Evolutionary conservation across 2,888 invertebrate species (phyloP).

Genomic region (Pachymerium ferrugineum): DNA sequence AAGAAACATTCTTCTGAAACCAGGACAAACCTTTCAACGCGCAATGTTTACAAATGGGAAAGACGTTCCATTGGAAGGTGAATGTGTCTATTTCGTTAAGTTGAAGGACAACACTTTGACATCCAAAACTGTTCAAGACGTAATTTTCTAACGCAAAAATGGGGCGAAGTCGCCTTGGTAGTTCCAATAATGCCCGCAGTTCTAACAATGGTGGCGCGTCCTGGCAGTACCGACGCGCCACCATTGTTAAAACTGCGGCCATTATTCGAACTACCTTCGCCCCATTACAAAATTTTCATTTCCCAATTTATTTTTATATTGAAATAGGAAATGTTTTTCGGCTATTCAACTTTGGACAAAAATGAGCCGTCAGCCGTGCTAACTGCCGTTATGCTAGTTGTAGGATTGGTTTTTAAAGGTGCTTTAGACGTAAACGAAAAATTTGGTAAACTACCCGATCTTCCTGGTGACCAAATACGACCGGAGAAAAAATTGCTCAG

Average conservation of each 20-base stretch:
- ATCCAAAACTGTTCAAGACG: slow-evolving; percentile 61
- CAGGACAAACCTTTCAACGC: slow-evolving; percentile 40
- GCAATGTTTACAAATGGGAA: slow-evolving; percentile 58
- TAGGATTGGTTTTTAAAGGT: slow-evolving; percentile 56
- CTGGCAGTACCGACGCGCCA: too few relatives aligned
- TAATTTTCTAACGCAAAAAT: neutral
- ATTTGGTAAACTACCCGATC: neutral
- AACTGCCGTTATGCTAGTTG: slow-evolving; percentile 47
- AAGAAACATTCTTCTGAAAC: slow-evolving; percentile 57
- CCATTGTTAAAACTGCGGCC: too few relatives aligned
- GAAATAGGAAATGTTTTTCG: too few relatives aligned
- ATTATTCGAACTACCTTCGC: too few relatives aligned
- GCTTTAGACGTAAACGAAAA: neutral
- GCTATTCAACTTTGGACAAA: neutral
- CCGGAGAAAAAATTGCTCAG: neutral
- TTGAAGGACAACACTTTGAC: slow-evolving; percentile 59
- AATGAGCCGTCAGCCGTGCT: neutral
- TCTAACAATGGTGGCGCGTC: too few relatives aligned
- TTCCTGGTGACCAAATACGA: neutral
- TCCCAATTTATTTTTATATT: too few relatives aligned
- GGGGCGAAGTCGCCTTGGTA: too few relatives aligned
- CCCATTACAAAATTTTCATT: too few relatives aligned
- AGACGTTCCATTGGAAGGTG: slow-evolving; percentile 56
- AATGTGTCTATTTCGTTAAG: slow-evolving; percentile 65
- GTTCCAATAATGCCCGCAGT: too few relatives aligned